Percentiles rank a stretch among this genome's conserved stretches.
phyloP scores from a whole-genome alignment of 2,888 invertebrate species.

The Dynastes maya region DNA sequence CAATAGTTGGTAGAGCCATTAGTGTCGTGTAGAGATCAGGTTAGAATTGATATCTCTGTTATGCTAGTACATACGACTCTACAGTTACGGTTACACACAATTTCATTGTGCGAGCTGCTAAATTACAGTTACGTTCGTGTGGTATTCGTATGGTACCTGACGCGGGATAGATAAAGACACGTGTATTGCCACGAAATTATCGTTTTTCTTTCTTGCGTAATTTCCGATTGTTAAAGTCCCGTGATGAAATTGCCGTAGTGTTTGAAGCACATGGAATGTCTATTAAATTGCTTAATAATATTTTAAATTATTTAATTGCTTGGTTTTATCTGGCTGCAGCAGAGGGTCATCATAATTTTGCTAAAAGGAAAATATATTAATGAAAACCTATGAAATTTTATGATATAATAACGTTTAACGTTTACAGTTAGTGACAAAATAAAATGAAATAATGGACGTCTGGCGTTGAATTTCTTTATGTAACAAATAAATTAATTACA shows the following conservation, averaged over 20 bases:
- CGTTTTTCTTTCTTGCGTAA: not conserved
- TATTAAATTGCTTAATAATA: too few species aligned
- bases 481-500: too few species aligned
- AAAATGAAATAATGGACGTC: too few species aligned
- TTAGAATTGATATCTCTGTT: constrained; percentile 37
- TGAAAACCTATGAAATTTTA: too few species aligned
- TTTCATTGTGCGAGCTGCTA: constrained; percentile 24
- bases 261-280: not conserved
- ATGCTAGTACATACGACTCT: not conserved
- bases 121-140: constrained; percentile 30
- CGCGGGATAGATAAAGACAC: not conserved
- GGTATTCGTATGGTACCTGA: not conserved
- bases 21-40: constrained; percentile 15
- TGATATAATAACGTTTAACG: too few species aligned
- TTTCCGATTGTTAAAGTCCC: constrained; percentile 9
- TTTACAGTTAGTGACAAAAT: too few species aligned
- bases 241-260: not conserved
- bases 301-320: too few species aligned
- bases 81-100: constrained; percentile 14
- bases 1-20: constrained; percentile 30
- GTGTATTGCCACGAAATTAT: not conserved
- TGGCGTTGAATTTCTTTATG: too few species aligned
- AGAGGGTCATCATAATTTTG: too few species aligned
- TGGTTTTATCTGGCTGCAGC: too few species aligned
- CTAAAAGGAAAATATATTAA: too few species aligned